phyloP scores from a whole-genome alignment of 2,888 invertebrate genomes.

The Amphipoea lucens region DNA sequence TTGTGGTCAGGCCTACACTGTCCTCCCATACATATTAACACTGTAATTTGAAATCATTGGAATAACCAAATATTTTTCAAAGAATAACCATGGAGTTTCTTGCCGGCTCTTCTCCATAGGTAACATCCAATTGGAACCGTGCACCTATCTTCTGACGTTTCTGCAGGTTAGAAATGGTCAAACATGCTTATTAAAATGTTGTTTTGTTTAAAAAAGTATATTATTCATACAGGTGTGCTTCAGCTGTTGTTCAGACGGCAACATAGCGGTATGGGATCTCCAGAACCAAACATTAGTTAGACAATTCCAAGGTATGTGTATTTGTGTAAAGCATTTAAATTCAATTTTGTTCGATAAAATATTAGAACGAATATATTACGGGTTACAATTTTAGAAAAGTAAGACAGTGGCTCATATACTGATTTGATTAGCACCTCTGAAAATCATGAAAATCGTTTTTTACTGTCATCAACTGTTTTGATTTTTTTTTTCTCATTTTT shows the following conservation, averaged over 20 bases:
- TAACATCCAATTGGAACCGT: neutral
- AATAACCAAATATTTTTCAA: neutral
- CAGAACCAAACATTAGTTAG: constrained; percentile 97
- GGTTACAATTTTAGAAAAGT: neutral
- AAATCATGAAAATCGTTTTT: neutral
- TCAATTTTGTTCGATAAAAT: neutral
- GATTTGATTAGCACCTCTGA: neutral
- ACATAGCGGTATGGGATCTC: constrained; percentile 98
- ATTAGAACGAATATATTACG: neutral
- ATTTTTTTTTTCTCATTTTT: neutral
- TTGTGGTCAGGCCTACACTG: neutral
- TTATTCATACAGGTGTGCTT: constrained; percentile 94
- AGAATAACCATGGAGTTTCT: neutral
- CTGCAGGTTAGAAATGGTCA: too few species aligned
- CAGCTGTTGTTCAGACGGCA: constrained; percentile 99
- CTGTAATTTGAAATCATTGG: neutral
- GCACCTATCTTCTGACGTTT: neutral
- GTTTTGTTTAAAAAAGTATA: neutral
- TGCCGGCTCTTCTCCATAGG: neutral
- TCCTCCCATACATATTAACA: neutral
- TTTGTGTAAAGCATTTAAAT: constrained; percentile 61
- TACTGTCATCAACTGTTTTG: neutral
- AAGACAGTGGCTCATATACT: neutral
- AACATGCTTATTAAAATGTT: neutral
- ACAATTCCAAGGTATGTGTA: constrained; percentile 94